phyloP scores from a whole-genome alignment of 2,888 invertebrate genomes.

The Drepanosiphum platanoidis region DNA sequence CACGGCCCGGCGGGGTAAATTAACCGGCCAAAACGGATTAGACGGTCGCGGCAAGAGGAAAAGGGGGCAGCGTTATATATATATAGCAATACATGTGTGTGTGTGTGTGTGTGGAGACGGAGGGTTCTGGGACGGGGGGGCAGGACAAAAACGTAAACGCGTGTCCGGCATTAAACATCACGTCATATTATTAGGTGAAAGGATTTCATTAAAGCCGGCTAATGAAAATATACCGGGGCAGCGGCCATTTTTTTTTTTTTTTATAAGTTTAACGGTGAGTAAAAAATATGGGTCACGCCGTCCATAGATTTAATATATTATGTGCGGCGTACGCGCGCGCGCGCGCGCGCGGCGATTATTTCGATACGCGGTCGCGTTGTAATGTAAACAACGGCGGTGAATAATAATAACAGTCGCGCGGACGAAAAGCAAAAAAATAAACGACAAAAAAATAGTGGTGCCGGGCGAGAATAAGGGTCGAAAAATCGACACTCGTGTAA shows the following conservation, averaged over 20 bases:
- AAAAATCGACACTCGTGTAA: no score
- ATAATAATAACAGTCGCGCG: no score
- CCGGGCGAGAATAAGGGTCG: no score
- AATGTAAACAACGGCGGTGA: no score
- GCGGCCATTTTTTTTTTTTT: slow-evolving; percentile 37
- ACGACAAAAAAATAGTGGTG: no score
- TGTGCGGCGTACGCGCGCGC: not conserved
- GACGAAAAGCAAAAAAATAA: not conserved
- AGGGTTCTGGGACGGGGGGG: not conserved
- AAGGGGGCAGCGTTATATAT: not conserved
- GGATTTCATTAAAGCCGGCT: slow-evolving; percentile 52
- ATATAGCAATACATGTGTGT: not conserved
- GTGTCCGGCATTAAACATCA: slow-evolving; percentile 59
- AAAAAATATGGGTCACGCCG: slow-evolving; percentile 27
- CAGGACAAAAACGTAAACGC: slow-evolving; percentile 49
- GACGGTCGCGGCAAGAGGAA: not conserved
- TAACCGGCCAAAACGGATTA: slow-evolving; percentile 53
- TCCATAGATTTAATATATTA: not conserved
- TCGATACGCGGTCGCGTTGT: no score
- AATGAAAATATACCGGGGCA: slow-evolving; percentile 49
- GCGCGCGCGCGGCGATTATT: not conserved
- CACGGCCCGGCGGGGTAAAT: slow-evolving; percentile 1
- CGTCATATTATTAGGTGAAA: slow-evolving; percentile 59
- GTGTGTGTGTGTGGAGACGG: not conserved
- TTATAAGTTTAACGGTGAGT: slow-evolving; percentile 22